Evolutionary conservation across 1,140 invertebrate genomes (phyloP), one percentile per base, ranked within the genome.

Genomic region (Nebria ingens): DNA sequence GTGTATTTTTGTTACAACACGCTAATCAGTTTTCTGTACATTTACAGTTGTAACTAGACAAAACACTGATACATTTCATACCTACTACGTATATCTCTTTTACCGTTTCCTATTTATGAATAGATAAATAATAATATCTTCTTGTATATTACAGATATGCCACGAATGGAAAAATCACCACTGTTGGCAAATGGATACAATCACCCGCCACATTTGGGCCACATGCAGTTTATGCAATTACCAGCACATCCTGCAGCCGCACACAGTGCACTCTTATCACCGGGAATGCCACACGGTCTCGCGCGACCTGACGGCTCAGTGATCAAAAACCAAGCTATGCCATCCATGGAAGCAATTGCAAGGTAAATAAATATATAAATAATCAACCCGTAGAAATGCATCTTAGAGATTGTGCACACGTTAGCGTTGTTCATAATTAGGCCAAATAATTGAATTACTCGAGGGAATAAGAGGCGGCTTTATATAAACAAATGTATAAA

Each of bases 121-220:
- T n/a, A n/a, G n/a, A n/a, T n/a, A n/a, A n/a, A n/a, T n/a, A n/a
- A n/a, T n/a, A n/a, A n/a, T n/a, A n/a, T n/a, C n/a, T n/a, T n/a
- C n/a, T n/a, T n/a, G n/a, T n/a, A n/a, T 59, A 38, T 80, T 80
- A 6, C 78, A 87, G 86, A 90, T 76, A 87, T 91, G 70, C 83
- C 86, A 49, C 78, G 89, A 58, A 73, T 93, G 79, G 90, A 93
- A 70, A 95, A 96, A 73, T 92, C 89, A 20, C 91, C 91, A 17
- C 77, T 93, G 4, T 75, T 96, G 53, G 87, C 91, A 25, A 96
- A 96, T 68, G 93, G 92, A 25, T 96, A 95, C 78, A 93, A 93
- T 75, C 91, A 91, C 60, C 89, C 89, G 54, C 91, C 91, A 45
- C 92, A 91, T 61, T 86, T 91, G 68, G 87, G 87, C 65, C 90